Evolutionary conservation across 2,797 vertebrate genomes (phyloP), one percentile per base, ranked within the genome.

Genomic region (Enteromius trimaculatus): DNA sequence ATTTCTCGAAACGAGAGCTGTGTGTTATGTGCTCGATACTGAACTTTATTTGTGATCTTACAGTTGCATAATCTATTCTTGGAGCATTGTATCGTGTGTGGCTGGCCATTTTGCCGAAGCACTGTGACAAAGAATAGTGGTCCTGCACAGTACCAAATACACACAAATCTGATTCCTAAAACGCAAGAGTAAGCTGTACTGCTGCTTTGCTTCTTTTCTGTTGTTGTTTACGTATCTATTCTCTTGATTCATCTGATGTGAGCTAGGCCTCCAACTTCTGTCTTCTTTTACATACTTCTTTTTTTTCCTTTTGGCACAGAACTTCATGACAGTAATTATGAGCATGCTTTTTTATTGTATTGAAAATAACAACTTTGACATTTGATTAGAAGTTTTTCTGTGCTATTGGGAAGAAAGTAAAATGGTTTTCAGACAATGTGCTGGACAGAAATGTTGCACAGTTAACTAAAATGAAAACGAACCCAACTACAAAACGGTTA

Each of bases 101-200:
- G 37, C 37, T 37, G 37, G 37, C 37, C 55, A 55, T 69, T 55
- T 39, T 79, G 14, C 47, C 13, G 37, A 37, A 10, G 13, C 29
- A 13, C 64, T 26, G 16, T 37, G 47, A 79, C 26, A 17, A 16
- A 37, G 62, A 44, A 42, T n/a, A n/a, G 4, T 14, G 9, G 53
- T 51, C 31, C 21, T 53, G 31, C 53, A 34, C 42, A 10, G 17
- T 14, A 11, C 29, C 49, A 37, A 26, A 10, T 65, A 53, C 13
- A 34, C 19, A 55, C 31, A 53, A 31, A 60, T 21, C 68, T n/a
- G 42, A 13, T 53, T 77, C 37, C 13, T 71, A 17, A 72, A 53
- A 37, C 47, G 34, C 4, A n/a, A 53, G 65, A 70, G 34, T 44
- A 49, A 26, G n/a, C 78, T 82, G 53, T 9, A 68, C 60, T 82